A percentile compares a stretch with the other conserved stretches of the same genome.
Conservation (phyloP, 2,888 invertebrate genomes). For the Blastobasis adustella region DNA sequence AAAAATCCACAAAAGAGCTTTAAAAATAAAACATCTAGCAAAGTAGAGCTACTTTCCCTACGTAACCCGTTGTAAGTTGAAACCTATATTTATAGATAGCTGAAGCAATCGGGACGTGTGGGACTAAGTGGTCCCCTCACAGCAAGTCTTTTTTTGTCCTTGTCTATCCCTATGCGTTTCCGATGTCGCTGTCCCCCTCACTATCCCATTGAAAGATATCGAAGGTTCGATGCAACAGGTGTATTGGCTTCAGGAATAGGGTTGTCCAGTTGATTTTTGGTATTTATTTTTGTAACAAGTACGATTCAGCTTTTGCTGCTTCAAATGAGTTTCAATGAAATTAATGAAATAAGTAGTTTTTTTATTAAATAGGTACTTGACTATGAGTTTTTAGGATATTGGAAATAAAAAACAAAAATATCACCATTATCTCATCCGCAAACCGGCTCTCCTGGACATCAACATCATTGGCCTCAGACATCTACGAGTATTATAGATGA, state of each 20-base stretch:
- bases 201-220: slow-evolving; percentile 69
- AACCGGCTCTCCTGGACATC: no score
- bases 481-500: no score
- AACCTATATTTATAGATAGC: slow-evolving; percentile 65
- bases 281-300: no score
- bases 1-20: no score
- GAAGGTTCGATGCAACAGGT: slow-evolving; percentile 72
- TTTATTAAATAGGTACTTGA: no score
- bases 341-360: no score
- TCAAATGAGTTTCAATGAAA: no score
- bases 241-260: slow-evolving; percentile 63
- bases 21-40: neutral
- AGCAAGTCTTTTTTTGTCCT: slow-evolving; percentile 33
- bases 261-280: slow-evolving; percentile 41
- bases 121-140: slow-evolving; percentile 60
- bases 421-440: no score
- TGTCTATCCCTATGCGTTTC: slow-evolving; percentile 17
- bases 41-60: slow-evolving; percentile 40
- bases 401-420: no score
- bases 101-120: slow-evolving; percentile 67
- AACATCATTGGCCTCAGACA: no score
- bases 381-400: no score
- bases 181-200: slow-evolving; percentile 30
- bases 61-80: slow-evolving; percentile 37
- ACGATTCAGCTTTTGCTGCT: no score